Evolutionary conservation across 2,888 invertebrate species (phyloP).

Genomic region (Ormyrus nitidulus): DNA sequence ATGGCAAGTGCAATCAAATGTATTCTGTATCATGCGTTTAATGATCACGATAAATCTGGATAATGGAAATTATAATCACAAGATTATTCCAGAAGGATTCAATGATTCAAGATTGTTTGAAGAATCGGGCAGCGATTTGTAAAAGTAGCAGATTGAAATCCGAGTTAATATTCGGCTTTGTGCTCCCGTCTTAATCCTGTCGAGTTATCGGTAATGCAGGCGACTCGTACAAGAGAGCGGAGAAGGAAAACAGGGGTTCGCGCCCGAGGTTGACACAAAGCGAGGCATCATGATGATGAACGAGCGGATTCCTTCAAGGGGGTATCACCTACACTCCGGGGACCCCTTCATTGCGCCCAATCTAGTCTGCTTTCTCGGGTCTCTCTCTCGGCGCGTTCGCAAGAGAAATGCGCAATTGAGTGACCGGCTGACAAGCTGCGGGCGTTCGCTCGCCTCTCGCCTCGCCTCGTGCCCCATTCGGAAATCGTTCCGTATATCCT

Average conservation of each 20-base stretch:
- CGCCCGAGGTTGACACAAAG: conserved; percentile 12
- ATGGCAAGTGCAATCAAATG: no score
- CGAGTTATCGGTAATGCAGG: neutral
- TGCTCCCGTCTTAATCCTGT: neutral
- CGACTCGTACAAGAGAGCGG: neutral
- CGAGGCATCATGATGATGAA: conserved; percentile 45
- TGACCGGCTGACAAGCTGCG: neutral
- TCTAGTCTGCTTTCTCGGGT: conserved; percentile 18
- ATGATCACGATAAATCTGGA: no score
- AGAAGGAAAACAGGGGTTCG: neutral
- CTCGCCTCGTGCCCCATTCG: neutral
- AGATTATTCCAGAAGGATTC: no score
- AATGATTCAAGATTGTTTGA: no score
- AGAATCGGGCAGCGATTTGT: no score
- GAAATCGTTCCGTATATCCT: conserved; percentile 30
- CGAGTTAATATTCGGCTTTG: no score
- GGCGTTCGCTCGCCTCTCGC: neutral
- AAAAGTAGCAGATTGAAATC: no score
- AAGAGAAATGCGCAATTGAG: conserved; percentile 15
- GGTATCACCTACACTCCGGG: conserved; percentile 22
- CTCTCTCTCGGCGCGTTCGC: neutral
- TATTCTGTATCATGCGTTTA: no score
- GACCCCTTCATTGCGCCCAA: conserved; percentile 36
- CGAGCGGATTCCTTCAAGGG: conserved; percentile 37
- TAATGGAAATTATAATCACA: no score